A percentile compares a stretch with the other conserved stretches of the same genome.
Conservation (phyloP, 2,888 invertebrate genomes). For the Arrhopalites spinosus region DNA sequence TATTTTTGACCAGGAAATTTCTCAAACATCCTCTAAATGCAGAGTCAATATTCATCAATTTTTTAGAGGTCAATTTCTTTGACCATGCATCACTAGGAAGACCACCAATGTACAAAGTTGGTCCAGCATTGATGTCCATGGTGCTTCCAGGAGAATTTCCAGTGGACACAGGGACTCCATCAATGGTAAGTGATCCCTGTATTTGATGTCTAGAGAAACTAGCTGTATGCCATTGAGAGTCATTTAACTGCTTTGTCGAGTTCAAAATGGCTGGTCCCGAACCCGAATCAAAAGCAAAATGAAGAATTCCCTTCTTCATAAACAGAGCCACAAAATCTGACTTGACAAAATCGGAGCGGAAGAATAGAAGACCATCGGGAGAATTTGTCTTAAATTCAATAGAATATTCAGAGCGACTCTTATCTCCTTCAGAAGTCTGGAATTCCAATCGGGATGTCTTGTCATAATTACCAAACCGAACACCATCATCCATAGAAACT, state of each 20-base stretch:
- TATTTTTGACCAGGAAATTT: slow-evolving; percentile 67
- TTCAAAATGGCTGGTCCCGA: slow-evolving; percentile 66
- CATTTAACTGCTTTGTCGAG: slow-evolving; percentile 68
- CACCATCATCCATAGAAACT: slow-evolving; percentile 64
- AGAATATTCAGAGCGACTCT: slow-evolving; percentile 59
- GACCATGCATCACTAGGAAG: slow-evolving; percentile 44
- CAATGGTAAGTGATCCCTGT: slow-evolving; percentile 71
- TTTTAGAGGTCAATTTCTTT: slow-evolving; percentile 46
- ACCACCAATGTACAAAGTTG: slow-evolving; percentile 77
- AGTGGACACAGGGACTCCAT: slow-evolving; percentile 65
- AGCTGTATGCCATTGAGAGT: slow-evolving; percentile 79
- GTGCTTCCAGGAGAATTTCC: slow-evolving; percentile 63
- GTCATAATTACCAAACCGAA: slow-evolving; percentile 53
- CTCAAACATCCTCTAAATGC: slow-evolving; percentile 84
- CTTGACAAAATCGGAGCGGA: slow-evolving; percentile 66
- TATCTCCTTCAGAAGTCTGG: slow-evolving; percentile 44
- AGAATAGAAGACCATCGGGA: slow-evolving; percentile 85
- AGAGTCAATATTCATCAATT: slow-evolving; percentile 65
- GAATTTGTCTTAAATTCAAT: slow-evolving; percentile 88
- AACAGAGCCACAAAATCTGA: slow-evolving; percentile 76
- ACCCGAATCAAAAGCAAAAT: slow-evolving; percentile 72
- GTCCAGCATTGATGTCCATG: slow-evolving; percentile 66
- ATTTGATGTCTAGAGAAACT: slow-evolving; percentile 69
- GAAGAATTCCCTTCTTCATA: slow-evolving; percentile 70
- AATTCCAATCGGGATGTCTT: slow-evolving; percentile 52